Evolutionary conservation across 2,113 vertebrate genomes (phyloP).

Genomic region (Antechinus stuartii): DNA sequence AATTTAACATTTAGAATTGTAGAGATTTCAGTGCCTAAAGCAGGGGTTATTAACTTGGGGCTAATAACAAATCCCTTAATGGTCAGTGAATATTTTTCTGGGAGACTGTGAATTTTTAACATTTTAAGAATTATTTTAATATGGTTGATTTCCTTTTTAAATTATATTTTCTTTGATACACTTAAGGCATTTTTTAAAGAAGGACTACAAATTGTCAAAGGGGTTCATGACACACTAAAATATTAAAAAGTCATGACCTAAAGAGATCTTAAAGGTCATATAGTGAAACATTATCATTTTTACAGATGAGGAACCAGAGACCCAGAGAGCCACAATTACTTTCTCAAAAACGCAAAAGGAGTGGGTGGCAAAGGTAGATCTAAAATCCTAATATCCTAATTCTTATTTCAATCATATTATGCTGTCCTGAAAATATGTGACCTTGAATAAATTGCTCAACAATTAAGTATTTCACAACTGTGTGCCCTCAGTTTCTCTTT

Average conservation of each 20-base stretch:
- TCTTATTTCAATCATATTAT: neutral
- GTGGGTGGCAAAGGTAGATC: neutral
- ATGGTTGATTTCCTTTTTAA: neutral
- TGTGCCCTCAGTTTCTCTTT: neutral
- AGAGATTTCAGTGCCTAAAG: neutral
- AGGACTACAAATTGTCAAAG: neutral
- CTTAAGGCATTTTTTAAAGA: neutral
- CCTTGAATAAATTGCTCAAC: neutral
- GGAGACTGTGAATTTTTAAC: neutral
- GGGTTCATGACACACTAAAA: neutral
- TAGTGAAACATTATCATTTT: neutral
- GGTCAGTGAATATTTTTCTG: neutral
- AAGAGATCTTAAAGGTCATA: neutral
- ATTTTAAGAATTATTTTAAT: neutral
- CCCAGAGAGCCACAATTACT: neutral
- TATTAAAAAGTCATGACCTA: neutral
- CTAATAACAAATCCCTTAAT: neutral
- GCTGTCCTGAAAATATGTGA: neutral
- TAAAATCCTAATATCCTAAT: neutral
- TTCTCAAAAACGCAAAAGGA: neutral
- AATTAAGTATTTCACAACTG: constrained; percentile 14
- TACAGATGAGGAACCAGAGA: neutral
- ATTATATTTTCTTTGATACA: neutral
- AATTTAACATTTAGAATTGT: neutral
- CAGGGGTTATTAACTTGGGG: neutral